Percentiles rank a stretch among this genome's conserved stretches.
Evolutionary conservation across 2,113 vertebrate species (phyloP).

Genomic region (Pampusana beccarii): DNA sequence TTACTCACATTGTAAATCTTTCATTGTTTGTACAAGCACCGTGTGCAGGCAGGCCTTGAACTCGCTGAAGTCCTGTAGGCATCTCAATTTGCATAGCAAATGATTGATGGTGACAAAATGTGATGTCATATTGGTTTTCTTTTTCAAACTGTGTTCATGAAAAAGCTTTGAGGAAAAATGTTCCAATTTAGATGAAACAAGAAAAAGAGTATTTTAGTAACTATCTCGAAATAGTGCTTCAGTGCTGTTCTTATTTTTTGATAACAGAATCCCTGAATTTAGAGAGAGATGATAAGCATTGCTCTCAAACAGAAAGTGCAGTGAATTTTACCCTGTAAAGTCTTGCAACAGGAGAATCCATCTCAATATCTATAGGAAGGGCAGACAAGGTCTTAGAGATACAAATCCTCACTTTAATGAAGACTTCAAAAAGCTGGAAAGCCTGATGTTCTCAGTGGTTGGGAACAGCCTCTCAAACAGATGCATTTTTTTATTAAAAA

Average conservation of each 20-base stretch:
- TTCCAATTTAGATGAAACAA: not conserved
- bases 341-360: not conserved
- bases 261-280: not conserved
- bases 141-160: not conserved
- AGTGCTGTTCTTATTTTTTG: not conserved
- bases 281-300: not conserved
- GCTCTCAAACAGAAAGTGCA: not conserved
- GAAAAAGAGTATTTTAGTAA: not conserved
- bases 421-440: not conserved
- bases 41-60: constrained; percentile 26
- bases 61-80: constrained; percentile 32
- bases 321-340: not conserved
- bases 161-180: not conserved
- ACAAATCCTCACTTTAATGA: not conserved
- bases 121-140: not conserved
- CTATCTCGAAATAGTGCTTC: not conserved
- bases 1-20: constrained; percentile 32
- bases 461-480: not conserved
- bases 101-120: constrained; percentile 39
- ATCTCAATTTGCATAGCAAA: constrained; percentile 25
- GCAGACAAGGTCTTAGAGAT: not conserved
- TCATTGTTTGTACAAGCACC: not conserved
- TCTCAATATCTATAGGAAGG: not conserved
- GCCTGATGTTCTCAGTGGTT: not conserved
- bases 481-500: not conserved